Evolutionary conservation across 2,888 invertebrate species (phyloP).

Genomic region (Drosophila borborema): DNA sequence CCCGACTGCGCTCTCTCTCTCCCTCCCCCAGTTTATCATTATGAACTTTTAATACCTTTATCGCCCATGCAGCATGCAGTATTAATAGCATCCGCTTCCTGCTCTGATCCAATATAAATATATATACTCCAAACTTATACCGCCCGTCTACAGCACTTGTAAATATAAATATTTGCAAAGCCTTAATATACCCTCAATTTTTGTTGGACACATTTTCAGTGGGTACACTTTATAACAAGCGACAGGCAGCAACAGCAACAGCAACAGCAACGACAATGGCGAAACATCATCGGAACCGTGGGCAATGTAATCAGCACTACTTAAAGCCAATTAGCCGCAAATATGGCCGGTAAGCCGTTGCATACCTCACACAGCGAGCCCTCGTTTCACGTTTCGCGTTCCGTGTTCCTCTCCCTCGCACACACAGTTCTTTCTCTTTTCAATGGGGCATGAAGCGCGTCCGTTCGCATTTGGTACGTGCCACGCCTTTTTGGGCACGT

Average conservation of each 20-base stretch:
- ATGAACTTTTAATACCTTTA: slow-evolving; percentile 5
- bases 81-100: not conserved
- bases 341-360: slow-evolving; percentile 75
- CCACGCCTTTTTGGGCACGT: slow-evolving; percentile 77
- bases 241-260: slow-evolving; percentile 11
- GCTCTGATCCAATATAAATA: not conserved
- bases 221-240: slow-evolving; percentile 11
- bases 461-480: slow-evolving; percentile 71
- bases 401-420: not conserved
- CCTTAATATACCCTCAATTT: slow-evolving; percentile 7
- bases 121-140: not conserved
- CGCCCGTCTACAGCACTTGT: not conserved
- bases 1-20: not conserved
- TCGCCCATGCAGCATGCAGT: not conserved
- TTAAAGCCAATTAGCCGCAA: slow-evolving; percentile 81
- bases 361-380: slow-evolving; percentile 15
- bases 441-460: slow-evolving; percentile 77
- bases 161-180: not conserved
- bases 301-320: slow-evolving; percentile 78
- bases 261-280: slow-evolving; percentile 9
- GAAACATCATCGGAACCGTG: slow-evolving; percentile 49
- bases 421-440: slow-evolving; percentile 8
- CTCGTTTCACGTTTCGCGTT: not conserved
- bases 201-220: not conserved
- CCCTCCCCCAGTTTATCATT: not conserved